Conservation (phyloP, 2,797 vertebrate species). For the Liparis tanakae region DNA sequence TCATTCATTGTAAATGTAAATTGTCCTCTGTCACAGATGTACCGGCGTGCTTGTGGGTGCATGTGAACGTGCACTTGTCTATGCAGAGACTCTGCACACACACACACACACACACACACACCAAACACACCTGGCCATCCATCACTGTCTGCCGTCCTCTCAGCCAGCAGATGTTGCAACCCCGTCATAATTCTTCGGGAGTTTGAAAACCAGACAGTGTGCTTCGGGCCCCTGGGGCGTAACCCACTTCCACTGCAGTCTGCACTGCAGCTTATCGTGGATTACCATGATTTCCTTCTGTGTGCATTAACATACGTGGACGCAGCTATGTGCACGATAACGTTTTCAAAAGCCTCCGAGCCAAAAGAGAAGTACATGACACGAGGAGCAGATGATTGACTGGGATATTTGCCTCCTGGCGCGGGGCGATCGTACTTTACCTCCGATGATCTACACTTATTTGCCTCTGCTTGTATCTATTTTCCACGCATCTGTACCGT, state of each 20-base stretch:
- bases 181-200: constrained; percentile 83
- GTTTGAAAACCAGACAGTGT: constrained; percentile 78
- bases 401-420: constrained; percentile 4
- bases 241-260: constrained; percentile 73
- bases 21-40: constrained; percentile 58
- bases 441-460: background rate
- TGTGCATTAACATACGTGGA: constrained; percentile 38
- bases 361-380: constrained; percentile 14
- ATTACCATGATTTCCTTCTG: constrained; percentile 53
- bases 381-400: constrained; percentile 9
- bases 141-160: constrained; percentile 78
- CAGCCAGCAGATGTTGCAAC: constrained; percentile 82
- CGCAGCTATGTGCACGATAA: constrained; percentile 1
- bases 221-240: constrained; percentile 72
- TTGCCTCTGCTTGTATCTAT: constrained; percentile 11
- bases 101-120: constrained; percentile 43
- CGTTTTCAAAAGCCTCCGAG: constrained; percentile 10
- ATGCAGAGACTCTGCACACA: constrained; percentile 21
- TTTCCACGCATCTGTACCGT: constrained; percentile 13
- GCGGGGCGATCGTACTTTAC: constrained; percentile 1
- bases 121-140: constrained; percentile 81
- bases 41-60: constrained; percentile 24
- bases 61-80: constrained; percentile 24
- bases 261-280: constrained; percentile 44
- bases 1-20: constrained; percentile 46